A percentile compares a stretch with the other conserved stretches of the same genome.
Evolutionary conservation across 2,113 vertebrate genomes (phyloP).

Genomic region (Apus apus): DNA sequence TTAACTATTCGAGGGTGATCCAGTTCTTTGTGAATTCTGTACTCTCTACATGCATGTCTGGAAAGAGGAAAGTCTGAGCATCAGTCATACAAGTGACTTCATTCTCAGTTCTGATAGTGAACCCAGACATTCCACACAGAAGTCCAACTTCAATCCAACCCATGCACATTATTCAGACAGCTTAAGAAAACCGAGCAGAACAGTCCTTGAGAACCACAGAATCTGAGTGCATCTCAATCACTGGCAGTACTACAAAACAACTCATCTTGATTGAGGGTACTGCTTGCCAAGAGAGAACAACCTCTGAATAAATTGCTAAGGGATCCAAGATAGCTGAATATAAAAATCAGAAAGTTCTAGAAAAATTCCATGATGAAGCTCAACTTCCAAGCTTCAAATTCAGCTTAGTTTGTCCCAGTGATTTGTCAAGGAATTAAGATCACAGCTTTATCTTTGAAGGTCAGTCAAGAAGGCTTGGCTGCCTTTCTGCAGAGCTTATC

Average conservation of each 20-base stretch:
- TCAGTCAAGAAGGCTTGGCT: not conserved
- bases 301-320: not conserved
- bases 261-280: not conserved
- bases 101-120: not conserved
- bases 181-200: not conserved
- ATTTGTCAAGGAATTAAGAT: not conserved
- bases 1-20: conserved; percentile 99
- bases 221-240: not conserved
- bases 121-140: not conserved
- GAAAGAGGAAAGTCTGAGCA: conserved; percentile 36
- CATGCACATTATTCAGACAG: not conserved
- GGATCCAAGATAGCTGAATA: not conserved
- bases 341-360: conserved; percentile 30
- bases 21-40: conserved; percentile 99
- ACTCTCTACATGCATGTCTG: conserved; percentile 98
- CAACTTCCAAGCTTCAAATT: not conserved
- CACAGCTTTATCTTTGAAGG: not conserved
- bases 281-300: not conserved
- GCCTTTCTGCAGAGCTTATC: not conserved
- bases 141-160: not conserved
- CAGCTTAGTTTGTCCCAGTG: not conserved
- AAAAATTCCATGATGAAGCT: not conserved
- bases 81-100: conserved; percentile 37
- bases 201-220: not conserved
- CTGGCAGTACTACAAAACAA: conserved; percentile 11